A percentile compares a stretch with the other conserved stretches of the same genome.
Conservation (phyloP, 2,888 invertebrate species). For the Sminthurides aquaticus region DNA sequence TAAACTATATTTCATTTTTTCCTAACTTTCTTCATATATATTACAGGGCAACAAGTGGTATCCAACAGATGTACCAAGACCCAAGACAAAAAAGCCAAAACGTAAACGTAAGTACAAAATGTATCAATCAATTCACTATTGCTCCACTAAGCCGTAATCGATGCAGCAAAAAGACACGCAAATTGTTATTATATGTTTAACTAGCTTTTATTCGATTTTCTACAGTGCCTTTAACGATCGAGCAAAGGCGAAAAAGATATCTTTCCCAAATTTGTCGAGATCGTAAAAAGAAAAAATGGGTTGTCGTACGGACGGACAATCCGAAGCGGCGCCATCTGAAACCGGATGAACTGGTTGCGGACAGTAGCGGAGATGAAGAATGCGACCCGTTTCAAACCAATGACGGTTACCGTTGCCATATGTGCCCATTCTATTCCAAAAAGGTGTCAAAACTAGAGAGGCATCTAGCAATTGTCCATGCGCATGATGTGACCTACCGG, state of each 20-base stretch:
- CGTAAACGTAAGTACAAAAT: neutral
- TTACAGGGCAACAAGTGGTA: constrained; percentile 23
- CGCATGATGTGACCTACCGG: constrained; percentile 55
- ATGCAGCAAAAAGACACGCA: neutral
- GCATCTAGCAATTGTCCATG: constrained; percentile 54
- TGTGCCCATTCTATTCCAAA: constrained; percentile 52
- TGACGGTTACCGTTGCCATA: constrained; percentile 48
- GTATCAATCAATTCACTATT: no score
- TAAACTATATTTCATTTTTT: constrained; percentile 3
- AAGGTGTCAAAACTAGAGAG: constrained; percentile 52
- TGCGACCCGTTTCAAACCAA: constrained; percentile 40
- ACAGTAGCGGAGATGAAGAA: constrained; percentile 41
- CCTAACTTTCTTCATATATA: neutral
- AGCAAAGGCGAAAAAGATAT: constrained; percentile 34
- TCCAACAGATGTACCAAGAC: constrained; percentile 26
- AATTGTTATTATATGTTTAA: neutral
- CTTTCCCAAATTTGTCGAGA: constrained; percentile 33
- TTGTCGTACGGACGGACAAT: constrained; percentile 31
- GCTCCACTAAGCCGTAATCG: no score
- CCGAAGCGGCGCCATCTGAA: constrained; percentile 31
- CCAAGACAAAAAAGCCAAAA: neutral
- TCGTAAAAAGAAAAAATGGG: constrained; percentile 34
- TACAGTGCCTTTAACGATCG: constrained; percentile 31
- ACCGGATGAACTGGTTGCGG: constrained; percentile 34
- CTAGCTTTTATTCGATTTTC: constrained; percentile 4